Percentiles rank a stretch among this genome's conserved stretches.
These are phyloP conservation scores for Acanthoscelides obtectus DNA, from an alignment of 2,888 invertebrate species.

Conservation along the genomic window DNA sequence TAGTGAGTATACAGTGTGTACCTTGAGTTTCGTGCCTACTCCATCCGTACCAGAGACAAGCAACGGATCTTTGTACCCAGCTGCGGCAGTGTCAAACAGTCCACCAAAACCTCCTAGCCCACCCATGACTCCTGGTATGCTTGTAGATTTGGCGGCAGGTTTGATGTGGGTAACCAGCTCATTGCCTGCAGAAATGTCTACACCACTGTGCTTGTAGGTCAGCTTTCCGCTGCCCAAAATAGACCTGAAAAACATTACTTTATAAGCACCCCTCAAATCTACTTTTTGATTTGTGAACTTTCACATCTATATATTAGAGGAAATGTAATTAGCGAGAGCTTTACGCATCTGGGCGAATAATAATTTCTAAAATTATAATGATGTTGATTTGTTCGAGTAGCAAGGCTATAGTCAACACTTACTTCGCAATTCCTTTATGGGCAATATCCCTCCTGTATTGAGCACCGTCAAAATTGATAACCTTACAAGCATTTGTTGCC, in stretches of 20 bases:
- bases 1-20: too few species aligned
- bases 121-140: conserved; percentile 73
- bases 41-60: conserved; percentile 94
- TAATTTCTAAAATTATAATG: too few species aligned
- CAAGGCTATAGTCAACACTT: conserved; percentile 24
- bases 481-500: conserved; percentile 68
- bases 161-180: conserved; percentile 79
- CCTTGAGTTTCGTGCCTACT: conserved; percentile 94
- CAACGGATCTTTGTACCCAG: conserved; percentile 71
- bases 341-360: too few species aligned
- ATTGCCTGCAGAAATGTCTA: conserved; percentile 91
- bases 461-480: conserved; percentile 76
- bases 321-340: too few species aligned
- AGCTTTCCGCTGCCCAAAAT: conserved; percentile 58
- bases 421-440: conserved; percentile 80
- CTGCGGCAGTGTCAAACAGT: conserved; percentile 78
- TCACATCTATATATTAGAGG: too few species aligned
- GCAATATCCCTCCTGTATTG: conserved; percentile 90
- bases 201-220: conserved; percentile 87
- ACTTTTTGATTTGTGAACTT: too few species aligned
- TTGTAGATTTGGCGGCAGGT: conserved; percentile 73
- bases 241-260: conserved; percentile 40
- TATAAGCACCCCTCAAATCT: conserved; percentile 8
- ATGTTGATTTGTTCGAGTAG: too few species aligned
- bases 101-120: conserved; percentile 92